Percentiles rank a stretch among this genome's conserved stretches.
phyloP scores from a whole-genome alignment of 2,888 invertebrate species.

The Polyploca ridens region DNA sequence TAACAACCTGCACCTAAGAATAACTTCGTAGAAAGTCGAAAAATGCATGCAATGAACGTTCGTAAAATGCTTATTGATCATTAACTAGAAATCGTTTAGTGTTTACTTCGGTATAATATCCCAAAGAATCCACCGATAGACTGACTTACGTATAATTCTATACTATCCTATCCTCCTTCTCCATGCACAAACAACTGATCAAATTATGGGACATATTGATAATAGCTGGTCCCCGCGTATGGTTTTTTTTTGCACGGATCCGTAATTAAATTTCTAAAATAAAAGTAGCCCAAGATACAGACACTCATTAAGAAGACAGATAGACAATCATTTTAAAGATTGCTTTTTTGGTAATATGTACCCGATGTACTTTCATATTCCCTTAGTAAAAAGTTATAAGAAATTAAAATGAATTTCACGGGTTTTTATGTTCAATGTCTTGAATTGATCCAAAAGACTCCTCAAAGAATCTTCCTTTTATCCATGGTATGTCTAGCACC shows the following conservation, averaged over 20 bases:
- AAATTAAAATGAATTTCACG: not conserved
- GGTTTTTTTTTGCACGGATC: no score
- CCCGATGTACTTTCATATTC: no score
- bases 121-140: not conserved
- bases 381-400: no score
- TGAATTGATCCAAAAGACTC: no score
- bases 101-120: not conserved
- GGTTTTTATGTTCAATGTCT: slow-evolving; percentile 11
- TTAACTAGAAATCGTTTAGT: slow-evolving; percentile 3
- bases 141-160: not conserved
- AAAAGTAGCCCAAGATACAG: no score
- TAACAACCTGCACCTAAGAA: slow-evolving; percentile 31
- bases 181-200: not conserved
- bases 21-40: slow-evolving; percentile 26
- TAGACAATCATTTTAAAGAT: no score
- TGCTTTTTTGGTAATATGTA: no score
- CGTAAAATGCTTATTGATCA: not conserved
- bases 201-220: not conserved
- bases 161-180: not conserved
- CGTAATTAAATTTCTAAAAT: no score
- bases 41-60: not conserved
- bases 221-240: not conserved
- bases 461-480: not conserved
- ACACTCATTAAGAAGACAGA: no score
- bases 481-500: not conserved